Conservation (phyloP, 2,113 vertebrate genomes). For the Thryonomys swinderianus region DNA sequence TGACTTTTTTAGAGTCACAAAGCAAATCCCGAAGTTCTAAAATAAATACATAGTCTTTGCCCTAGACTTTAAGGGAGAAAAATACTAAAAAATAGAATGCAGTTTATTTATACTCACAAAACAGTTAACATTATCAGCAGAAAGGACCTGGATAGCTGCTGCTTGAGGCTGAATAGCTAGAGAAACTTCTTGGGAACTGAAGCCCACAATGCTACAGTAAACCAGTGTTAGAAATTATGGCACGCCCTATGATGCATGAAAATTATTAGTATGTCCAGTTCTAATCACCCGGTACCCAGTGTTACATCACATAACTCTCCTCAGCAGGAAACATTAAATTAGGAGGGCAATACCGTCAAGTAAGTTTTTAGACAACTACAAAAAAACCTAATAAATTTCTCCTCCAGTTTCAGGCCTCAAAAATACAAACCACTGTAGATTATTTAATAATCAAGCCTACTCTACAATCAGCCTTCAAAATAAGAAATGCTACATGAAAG, state of each 20-base stretch:
- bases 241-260: background rate
- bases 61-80: background rate
- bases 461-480: background rate
- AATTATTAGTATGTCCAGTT: background rate
- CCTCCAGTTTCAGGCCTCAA: background rate
- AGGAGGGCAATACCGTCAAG: background rate
- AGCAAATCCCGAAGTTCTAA: background rate
- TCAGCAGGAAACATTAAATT: background rate
- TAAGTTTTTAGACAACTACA: background rate
- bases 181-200: background rate
- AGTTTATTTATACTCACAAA: constrained; percentile 13
- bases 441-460: background rate
- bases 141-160: background rate
- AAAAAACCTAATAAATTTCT: background rate
- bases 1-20: constrained; percentile 13
- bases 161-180: background rate
- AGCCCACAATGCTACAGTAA: background rate
- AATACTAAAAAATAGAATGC: background rate
- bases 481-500: background rate
- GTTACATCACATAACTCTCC: background rate
- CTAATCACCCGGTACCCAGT: background rate
- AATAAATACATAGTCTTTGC: background rate
- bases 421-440: background rate
- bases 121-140: background rate
- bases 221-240: background rate